phyloP scores from a whole-genome alignment of 2,797 vertebrate genomes.

The Sylvia borin region DNA sequence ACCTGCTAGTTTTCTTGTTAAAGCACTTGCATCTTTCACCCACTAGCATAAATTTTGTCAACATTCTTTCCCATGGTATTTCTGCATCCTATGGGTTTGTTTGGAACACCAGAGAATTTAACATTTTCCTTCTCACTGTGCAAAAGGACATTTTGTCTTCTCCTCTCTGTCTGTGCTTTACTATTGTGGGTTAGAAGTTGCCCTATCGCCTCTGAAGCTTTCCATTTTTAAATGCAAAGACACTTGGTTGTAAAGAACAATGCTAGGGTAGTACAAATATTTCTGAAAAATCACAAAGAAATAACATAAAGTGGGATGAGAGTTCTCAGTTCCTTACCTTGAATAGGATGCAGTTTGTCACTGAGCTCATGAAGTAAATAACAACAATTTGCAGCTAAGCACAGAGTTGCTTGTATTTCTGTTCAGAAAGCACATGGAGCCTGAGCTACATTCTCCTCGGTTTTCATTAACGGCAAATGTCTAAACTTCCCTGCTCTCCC shows the following conservation, averaged over 20 bases:
- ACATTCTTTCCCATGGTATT: neutral
- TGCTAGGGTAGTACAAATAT: neutral
- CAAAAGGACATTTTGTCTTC: neutral
- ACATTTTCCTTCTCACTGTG: neutral
- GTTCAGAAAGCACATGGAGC: neutral
- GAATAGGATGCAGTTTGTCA: neutral
- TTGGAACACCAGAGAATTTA: neutral
- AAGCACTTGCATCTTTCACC: neutral
- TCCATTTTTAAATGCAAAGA: neutral
- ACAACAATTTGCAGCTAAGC: neutral
- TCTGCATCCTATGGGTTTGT: neutral
- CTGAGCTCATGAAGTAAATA: neutral
- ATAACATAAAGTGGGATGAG: neutral
- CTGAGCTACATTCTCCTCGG: neutral
- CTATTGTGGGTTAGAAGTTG: neutral
- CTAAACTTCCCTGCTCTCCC: neutral
- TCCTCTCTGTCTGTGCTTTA: neutral
- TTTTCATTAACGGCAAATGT: constrained; percentile 14
- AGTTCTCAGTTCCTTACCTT: neutral
- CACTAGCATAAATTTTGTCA: neutral
- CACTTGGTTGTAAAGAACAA: neutral
- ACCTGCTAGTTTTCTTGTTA: neutral
- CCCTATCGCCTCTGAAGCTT: neutral
- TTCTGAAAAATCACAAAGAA: neutral
- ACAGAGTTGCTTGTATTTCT: neutral